A percentile compares a stretch with the other conserved stretches of the same genome.
These are phyloP conservation scores for Pogonognathellus flavescens DNA, from an alignment of 1,140 invertebrate genomes.

Conservation along the genomic window DNA sequence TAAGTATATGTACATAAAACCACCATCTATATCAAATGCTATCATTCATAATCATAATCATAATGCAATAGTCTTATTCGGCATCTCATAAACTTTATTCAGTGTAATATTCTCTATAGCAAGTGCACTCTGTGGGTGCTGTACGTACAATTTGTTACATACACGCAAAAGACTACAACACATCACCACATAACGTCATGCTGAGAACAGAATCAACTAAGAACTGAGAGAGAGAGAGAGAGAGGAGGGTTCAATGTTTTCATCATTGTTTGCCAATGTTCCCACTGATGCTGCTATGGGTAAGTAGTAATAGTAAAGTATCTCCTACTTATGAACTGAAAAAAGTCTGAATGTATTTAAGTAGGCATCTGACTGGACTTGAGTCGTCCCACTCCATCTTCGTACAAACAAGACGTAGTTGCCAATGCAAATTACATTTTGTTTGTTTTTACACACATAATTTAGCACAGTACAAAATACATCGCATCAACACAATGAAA, in stretches of 20 bases:
- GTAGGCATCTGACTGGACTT: no score
- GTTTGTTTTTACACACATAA: no score
- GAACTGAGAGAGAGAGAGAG: background rate
- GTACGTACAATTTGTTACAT: background rate
- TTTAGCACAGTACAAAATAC: no score
- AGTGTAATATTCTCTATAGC: background rate
- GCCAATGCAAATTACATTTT: no score
- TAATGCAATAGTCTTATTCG: conserved; percentile 13
- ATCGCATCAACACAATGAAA: no score
- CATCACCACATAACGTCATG: conserved; percentile 26
- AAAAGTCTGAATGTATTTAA: no score
- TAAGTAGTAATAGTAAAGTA: no score
- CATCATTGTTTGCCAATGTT: conserved; percentile 38
- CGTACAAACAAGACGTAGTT: no score
- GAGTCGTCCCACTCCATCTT: no score
- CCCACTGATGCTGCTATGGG: background rate
- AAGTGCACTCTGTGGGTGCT: background rate
- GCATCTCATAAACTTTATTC: conserved; percentile 11
- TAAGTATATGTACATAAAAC: background rate
- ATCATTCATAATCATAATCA: conserved; percentile 17
- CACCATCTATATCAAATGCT: no score
- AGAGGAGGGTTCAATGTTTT: conserved; percentile 36
- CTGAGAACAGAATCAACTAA: conserved; percentile 9
- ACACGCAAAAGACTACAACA: background rate
- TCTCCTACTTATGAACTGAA: no score